phyloP scores from a whole-genome alignment of 2,888 invertebrate genomes.

The Bhutanitis thaidina region DNA sequence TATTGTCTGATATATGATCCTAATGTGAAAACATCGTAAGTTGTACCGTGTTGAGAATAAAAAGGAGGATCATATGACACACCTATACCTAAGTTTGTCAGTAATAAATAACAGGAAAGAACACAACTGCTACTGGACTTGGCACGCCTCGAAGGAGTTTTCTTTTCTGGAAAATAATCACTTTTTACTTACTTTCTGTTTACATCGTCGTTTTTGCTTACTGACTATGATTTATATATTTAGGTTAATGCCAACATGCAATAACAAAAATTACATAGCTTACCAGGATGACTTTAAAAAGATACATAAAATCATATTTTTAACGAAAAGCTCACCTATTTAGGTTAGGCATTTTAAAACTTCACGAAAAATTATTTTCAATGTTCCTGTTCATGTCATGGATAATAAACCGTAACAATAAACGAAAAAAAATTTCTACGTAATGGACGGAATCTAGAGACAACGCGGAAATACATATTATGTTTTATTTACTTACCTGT shows the following conservation, averaged over 20 bases:
- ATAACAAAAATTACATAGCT: too few species aligned
- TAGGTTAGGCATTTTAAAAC: too few species aligned
- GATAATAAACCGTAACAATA: slow-evolving; percentile 10
- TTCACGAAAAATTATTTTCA: too few species aligned
- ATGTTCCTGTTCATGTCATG: background rate
- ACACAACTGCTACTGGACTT: background rate
- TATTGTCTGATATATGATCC: too few species aligned
- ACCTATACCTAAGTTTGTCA: background rate
- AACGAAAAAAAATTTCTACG: slow-evolving; percentile 4
- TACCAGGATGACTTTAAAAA: too few species aligned
- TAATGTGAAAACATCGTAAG: too few species aligned
- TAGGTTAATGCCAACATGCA: too few species aligned
- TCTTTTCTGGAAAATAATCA: background rate
- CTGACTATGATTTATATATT: background rate
- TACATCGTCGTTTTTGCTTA: background rate
- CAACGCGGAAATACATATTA: too few species aligned
- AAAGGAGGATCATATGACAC: background rate
- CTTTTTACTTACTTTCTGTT: background rate
- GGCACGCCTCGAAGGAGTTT: background rate
- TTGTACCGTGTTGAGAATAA: background rate
- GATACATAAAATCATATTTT: too few species aligned
- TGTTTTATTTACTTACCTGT: too few species aligned
- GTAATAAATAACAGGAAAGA: slow-evolving; percentile 4
- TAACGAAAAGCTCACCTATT: too few species aligned
- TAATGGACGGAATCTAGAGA: background rate